Evolutionary conservation across 2,797 vertebrate species (phyloP).

Genomic region (Chloroceryle amazona): DNA sequence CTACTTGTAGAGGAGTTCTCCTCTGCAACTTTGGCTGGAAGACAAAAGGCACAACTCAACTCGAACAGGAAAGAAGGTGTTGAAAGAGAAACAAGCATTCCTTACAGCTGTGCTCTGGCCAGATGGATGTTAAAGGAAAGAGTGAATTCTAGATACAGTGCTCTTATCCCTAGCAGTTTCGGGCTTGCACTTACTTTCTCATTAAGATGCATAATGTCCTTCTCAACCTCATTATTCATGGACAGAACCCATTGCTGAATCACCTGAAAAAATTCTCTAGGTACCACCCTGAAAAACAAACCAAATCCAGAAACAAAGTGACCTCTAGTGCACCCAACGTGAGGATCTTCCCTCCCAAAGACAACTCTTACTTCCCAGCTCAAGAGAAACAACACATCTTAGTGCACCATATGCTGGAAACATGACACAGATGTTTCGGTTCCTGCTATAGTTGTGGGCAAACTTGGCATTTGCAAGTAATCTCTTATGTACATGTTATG

Average conservation of each 20-base stretch:
- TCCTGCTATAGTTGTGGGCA: background rate
- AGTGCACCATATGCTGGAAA: background rate
- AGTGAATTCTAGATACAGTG: background rate
- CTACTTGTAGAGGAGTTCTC: conserved; percentile 2
- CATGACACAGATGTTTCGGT: background rate
- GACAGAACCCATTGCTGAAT: conserved; percentile 69
- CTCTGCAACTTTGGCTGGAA: background rate
- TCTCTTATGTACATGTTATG: background rate
- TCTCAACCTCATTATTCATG: conserved; percentile 48
- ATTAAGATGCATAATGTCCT: conserved; percentile 52
- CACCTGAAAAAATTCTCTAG: conserved; percentile 54
- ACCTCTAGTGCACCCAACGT: background rate
- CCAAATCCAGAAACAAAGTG: background rate
- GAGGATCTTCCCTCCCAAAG: background rate
- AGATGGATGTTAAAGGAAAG: background rate
- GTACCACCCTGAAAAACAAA: conserved; percentile 1
- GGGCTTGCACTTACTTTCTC: conserved; percentile 55
- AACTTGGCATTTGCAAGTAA: background rate
- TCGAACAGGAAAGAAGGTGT: background rate
- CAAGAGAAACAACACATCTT: background rate
- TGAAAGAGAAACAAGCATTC: background rate
- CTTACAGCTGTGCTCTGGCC: background rate
- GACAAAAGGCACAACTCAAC: background rate
- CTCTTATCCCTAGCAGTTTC: background rate
- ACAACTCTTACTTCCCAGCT: background rate